phyloP scores from a whole-genome alignment of 1,140 invertebrate species.

The Aphaenogaster floridana region DNA sequence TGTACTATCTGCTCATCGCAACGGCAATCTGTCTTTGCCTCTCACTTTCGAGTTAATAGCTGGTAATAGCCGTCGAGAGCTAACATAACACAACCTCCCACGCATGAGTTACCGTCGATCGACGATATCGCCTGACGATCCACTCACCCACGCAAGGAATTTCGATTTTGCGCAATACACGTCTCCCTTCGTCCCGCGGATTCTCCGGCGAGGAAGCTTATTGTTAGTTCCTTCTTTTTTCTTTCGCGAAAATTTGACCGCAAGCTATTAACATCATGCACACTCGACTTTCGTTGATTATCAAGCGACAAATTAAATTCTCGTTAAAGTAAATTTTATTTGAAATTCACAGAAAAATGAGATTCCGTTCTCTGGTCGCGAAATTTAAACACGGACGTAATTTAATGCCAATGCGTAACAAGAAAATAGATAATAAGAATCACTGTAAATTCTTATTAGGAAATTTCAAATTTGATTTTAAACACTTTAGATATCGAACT shows the following conservation, averaged over 20 bases:
- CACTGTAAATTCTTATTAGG: neutral
- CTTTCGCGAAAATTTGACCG: neutral
- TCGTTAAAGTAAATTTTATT: neutral
- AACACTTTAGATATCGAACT: neutral
- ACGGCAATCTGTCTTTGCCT: constrained; percentile 76
- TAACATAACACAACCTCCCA: constrained; percentile 69
- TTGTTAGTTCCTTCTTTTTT: neutral
- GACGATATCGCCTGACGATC: constrained; percentile 57
- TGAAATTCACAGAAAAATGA: neutral
- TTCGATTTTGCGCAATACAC: constrained; percentile 38
- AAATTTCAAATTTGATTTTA: constrained; percentile 1
- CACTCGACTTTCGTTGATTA: neutral
- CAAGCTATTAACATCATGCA: neutral
- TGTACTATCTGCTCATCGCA: constrained; percentile 73
- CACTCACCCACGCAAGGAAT: constrained; percentile 20
- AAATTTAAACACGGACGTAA: neutral
- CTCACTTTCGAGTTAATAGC: constrained; percentile 73
- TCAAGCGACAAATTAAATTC: neutral
- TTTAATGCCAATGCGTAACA: neutral
- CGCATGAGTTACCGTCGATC: constrained; percentile 61
- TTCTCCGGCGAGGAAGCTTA: neutral
- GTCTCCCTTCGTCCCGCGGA: neutral
- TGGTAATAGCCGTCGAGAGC: constrained; percentile 77
- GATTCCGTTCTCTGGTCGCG: neutral
- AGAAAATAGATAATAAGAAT: neutral